Percentiles rank a stretch among this genome's conserved stretches.
Evolutionary conservation across 2,113 vertebrate genomes (phyloP).

Genomic region (Pachypanchax playfairii): DNA sequence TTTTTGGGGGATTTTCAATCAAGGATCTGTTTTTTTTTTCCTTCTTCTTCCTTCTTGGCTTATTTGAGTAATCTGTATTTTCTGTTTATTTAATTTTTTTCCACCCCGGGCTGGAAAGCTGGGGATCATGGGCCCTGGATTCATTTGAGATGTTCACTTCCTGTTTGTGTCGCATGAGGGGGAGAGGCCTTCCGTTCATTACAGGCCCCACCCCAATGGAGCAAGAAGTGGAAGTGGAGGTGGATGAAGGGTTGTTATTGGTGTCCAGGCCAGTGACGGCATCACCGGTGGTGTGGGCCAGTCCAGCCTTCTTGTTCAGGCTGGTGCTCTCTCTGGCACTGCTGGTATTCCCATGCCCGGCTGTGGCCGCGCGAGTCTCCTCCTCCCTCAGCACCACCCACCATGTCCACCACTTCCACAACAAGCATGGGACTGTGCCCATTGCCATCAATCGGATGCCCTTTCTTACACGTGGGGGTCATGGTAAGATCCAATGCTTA

Average conservation of each 20-base stretch:
- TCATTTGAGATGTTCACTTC: slow-evolving; percentile 80
- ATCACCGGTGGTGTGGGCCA: slow-evolving; percentile 71
- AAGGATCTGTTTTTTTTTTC: slow-evolving; percentile 61
- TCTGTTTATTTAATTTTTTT: slow-evolving; percentile 36
- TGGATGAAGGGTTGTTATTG: slow-evolving; percentile 62
- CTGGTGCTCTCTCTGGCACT: slow-evolving; percentile 79
- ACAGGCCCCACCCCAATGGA: slow-evolving; percentile 65
- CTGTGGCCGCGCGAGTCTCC: slow-evolving; percentile 87
- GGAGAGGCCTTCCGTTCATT: slow-evolving; percentile 70
- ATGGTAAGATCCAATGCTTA: slow-evolving; percentile 81
- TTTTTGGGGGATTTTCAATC: slow-evolving; percentile 63
- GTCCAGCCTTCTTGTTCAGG: slow-evolving; percentile 75
- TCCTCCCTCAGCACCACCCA: slow-evolving; percentile 94
- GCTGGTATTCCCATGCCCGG: slow-evolving; percentile 78
- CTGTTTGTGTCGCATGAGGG: slow-evolving; percentile 75
- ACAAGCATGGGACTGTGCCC: slow-evolving; percentile 91
- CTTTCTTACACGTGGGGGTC: slow-evolving; percentile 90
- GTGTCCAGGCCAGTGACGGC: slow-evolving; percentile 56
- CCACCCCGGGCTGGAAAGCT: slow-evolving; percentile 56
- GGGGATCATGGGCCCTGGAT: slow-evolving; percentile 77
- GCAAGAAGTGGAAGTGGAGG: slow-evolving; percentile 67
- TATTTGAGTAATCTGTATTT: slow-evolving; percentile 45
- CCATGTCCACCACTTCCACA: slow-evolving; percentile 95
- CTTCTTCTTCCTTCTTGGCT: slow-evolving; percentile 24
- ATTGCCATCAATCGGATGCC: slow-evolving; percentile 96